Evolutionary conservation across 92 coral and sea anemone species (phyloP).

Genomic region (Epizoanthus rinbou): DNA sequence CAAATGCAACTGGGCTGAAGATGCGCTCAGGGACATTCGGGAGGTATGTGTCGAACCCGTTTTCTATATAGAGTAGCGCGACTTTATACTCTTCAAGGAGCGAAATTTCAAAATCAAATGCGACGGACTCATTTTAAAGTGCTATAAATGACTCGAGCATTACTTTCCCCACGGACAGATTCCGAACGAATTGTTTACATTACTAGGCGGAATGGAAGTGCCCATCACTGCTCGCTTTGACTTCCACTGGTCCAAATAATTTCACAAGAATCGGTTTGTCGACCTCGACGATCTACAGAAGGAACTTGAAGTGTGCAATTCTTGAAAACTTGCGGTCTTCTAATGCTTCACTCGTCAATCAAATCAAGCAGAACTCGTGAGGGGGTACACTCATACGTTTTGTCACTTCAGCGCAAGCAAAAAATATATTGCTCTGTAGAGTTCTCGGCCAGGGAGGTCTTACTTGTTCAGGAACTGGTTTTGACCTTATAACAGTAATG

Average conservation of each 20-base stretch:
- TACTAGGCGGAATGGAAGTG: conserved; percentile 43
- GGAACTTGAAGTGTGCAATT: conserved; percentile 35
- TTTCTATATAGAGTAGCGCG: background rate
- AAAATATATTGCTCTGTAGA: conserved; percentile 1
- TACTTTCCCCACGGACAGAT: conserved; percentile 1
- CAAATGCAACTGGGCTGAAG: conserved; percentile 67
- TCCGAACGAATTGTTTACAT: conserved; percentile 61
- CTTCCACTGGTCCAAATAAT: background rate
- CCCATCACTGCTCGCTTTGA: background rate
- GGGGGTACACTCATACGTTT: background rate
- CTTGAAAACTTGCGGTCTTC: conserved; percentile 44
- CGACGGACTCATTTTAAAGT: conserved; percentile 1
- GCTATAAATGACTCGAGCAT: conserved; percentile 15
- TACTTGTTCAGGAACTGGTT: conserved; percentile 21
- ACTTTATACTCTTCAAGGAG: conserved; percentile 6
- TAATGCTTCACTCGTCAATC: conserved; percentile 49
- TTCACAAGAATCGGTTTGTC: conserved; percentile 19
- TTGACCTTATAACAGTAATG: conserved; percentile 54
- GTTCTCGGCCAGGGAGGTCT: conserved; percentile 26
- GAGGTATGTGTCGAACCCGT: conserved; percentile 58
- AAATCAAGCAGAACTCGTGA: conserved; percentile 12
- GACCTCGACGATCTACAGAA: conserved; percentile 6
- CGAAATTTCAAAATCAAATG: background rate
- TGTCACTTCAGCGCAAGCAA: conserved; percentile 35
- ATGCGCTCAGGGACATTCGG: conserved; percentile 68